These are phyloP conservation scores for Frankliniella intonsa DNA, from an alignment of 2,888 invertebrate genomes.

Conservation along the genomic window DNA sequence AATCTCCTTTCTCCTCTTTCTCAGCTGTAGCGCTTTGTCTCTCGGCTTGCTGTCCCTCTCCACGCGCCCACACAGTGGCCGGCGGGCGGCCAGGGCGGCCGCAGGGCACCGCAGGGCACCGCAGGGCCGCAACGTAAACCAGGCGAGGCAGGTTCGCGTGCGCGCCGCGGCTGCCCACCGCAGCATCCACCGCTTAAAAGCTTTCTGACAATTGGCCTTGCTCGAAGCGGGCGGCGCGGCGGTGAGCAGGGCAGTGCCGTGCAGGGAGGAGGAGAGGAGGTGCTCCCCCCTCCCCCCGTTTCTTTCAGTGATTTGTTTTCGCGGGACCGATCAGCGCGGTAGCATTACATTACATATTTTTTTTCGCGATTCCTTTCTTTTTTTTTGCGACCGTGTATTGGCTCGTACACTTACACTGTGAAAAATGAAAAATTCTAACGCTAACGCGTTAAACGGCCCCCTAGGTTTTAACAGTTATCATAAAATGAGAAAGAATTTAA, in stretches of 20 bases:
- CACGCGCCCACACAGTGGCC: not conserved
- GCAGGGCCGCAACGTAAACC: not conserved
- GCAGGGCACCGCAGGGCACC: not conserved
- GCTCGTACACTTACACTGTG: too few relatives aligned
- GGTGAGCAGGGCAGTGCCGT: not conserved
- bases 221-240: not conserved
- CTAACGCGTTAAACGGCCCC: too few relatives aligned
- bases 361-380: too few relatives aligned
- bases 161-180: not conserved
- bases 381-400: too few relatives aligned
- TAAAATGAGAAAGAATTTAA: too few relatives aligned
- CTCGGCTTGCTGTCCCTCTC: not conserved
- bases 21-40: not conserved
- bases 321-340: too few relatives aligned
- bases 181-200: not conserved
- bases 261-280: not conserved
- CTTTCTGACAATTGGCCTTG: constrained; percentile 5
- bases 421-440: too few relatives aligned
- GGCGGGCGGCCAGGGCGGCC: not conserved
- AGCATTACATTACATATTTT: too few relatives aligned
- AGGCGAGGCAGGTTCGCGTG: not conserved
- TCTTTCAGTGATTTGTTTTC: not conserved
- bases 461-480: too few relatives aligned
- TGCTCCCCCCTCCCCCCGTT: not conserved
- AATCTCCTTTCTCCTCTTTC: too few relatives aligned